Conservation (phyloP, 1,140 invertebrate genomes). For the Drosophila saltans region DNA sequence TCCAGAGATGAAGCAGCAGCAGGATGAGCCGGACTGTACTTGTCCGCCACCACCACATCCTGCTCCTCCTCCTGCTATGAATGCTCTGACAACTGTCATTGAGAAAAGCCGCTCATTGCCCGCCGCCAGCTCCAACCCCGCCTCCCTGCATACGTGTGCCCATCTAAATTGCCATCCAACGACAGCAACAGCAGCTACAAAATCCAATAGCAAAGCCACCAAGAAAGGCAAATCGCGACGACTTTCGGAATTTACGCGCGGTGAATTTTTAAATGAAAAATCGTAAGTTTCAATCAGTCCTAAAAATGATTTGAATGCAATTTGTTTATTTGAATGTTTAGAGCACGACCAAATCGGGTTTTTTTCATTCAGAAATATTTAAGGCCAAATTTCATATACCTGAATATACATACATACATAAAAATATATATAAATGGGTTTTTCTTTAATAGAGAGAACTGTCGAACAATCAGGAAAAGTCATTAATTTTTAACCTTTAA, state of each 20-base stretch:
- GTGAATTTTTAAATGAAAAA: conserved; percentile 84
- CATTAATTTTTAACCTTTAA: too few relatives aligned
- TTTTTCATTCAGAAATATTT: conserved; percentile 9
- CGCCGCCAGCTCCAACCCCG: conserved; percentile 23
- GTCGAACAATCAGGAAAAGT: too few relatives aligned
- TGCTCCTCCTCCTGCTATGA: not conserved
- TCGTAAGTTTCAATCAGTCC: conserved; percentile 71
- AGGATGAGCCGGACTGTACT: conserved; percentile 41
- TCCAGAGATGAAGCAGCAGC: conserved; percentile 9
- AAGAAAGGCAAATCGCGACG: conserved; percentile 83
- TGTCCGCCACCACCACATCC: conserved; percentile 22
- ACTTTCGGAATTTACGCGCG: conserved; percentile 83
- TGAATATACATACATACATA: not conserved
- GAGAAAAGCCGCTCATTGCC: conserved; percentile 64
- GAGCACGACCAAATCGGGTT: conserved; percentile 19
- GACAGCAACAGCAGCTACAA: conserved; percentile 33
- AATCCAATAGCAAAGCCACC: conserved; percentile 42
- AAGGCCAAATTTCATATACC: conserved; percentile 3
- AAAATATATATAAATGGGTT: not conserved
- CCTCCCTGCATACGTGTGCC: conserved; percentile 30
- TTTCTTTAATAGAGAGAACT: not conserved
- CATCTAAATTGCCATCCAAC: conserved; percentile 41
- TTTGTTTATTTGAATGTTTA: conserved; percentile 46
- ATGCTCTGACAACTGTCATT: conserved; percentile 40
- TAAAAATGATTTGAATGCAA: conserved; percentile 21